These are phyloP conservation scores for Ormyrus nitidulus DNA, from an alignment of 2,888 invertebrate genomes.

Conservation along the genomic window DNA sequence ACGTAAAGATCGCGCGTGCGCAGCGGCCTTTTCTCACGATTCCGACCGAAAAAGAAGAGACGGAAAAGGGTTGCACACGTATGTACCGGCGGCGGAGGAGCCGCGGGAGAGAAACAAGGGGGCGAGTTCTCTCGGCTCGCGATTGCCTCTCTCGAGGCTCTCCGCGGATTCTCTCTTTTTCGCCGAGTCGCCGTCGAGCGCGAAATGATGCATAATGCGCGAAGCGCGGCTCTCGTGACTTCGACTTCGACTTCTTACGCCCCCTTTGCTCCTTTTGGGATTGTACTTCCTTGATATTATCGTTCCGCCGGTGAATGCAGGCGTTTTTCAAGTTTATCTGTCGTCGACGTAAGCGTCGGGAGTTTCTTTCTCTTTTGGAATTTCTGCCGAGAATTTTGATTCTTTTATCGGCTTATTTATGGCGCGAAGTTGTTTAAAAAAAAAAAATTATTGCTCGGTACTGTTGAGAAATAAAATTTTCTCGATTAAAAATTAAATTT, in stretches of 20 bases:
- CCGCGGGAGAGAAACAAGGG: neutral
- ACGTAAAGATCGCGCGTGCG: slow-evolving; percentile 40
- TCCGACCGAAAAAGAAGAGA: slow-evolving; percentile 7
- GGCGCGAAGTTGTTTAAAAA: too few relatives aligned
- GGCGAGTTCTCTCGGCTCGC: neutral
- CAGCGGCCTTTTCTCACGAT: slow-evolving; percentile 48
- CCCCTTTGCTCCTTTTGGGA: neutral
- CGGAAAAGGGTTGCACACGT: neutral
- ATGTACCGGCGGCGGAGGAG: neutral
- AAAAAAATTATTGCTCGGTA: too few relatives aligned
- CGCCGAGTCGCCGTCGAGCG: too few relatives aligned
- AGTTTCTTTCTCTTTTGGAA: neutral
- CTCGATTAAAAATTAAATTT: too few relatives aligned
- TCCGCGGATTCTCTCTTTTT: slow-evolving; percentile 14
- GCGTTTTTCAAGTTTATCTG: neutral
- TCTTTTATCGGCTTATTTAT: too few relatives aligned
- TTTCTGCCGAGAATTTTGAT: too few relatives aligned
- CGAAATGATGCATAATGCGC: slow-evolving; percentile 39
- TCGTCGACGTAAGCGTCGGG: neutral
- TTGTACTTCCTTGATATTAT: neutral
- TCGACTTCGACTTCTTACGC: neutral
- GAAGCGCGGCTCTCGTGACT: slow-evolving; percentile 14
- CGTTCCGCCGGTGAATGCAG: neutral
- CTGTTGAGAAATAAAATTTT: too few relatives aligned
- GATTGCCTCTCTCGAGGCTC: slow-evolving; percentile 7